Evolutionary conservation across 2,113 vertebrate species (phyloP).

Genomic region (Sminthopsis crassicaudata): DNA sequence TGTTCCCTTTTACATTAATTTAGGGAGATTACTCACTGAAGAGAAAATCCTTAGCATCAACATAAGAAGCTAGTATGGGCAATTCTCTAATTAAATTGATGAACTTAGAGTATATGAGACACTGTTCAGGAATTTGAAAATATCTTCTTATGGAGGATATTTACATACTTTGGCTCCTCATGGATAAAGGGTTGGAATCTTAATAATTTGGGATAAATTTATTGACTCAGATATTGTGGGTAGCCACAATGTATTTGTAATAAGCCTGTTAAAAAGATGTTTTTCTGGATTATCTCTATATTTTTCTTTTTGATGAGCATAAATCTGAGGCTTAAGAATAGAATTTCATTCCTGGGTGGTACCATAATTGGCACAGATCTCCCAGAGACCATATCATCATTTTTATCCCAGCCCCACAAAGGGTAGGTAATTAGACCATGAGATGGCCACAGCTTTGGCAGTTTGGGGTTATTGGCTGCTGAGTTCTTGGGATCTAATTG

Average conservation of each 20-base stretch:
- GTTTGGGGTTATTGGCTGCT: background rate
- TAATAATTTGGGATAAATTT: background rate
- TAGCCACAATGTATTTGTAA: background rate
- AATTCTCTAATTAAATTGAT: background rate
- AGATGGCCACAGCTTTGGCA: background rate
- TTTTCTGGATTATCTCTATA: background rate
- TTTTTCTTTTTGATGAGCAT: background rate
- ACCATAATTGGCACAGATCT: background rate
- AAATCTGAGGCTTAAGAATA: background rate
- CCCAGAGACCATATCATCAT: background rate
- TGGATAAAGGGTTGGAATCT: background rate
- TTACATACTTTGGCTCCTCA: background rate
- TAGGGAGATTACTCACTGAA: background rate
- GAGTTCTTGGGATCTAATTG: background rate
- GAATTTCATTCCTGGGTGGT: background rate
- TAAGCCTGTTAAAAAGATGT: background rate
- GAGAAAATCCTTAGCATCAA: background rate
- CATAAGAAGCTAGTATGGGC: background rate
- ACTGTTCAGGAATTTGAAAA: background rate
- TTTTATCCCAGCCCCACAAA: background rate
- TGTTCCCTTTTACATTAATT: background rate
- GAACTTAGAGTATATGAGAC: background rate
- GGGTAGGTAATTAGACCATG: background rate
- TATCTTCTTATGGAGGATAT: background rate
- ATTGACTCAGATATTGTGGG: background rate